Evolutionary conservation across 2,113 vertebrate genomes (phyloP).

Genomic region (Noturus placidus): DNA sequence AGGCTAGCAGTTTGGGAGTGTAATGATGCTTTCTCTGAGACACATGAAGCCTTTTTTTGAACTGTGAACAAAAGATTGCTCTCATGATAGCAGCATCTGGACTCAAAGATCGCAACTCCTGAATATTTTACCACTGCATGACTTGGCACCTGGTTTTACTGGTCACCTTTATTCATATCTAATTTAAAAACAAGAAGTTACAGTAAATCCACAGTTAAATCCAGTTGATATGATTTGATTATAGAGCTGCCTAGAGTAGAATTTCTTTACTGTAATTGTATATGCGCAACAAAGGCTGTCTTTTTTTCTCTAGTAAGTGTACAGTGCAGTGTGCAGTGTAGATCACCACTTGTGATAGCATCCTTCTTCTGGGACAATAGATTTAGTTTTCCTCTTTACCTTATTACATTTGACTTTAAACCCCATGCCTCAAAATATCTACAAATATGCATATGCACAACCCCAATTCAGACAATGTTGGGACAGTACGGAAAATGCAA

Average conservation of each 20-base stretch:
- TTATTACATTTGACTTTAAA: neutral
- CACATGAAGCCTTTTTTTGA: neutral
- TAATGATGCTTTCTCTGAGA: neutral
- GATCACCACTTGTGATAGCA: neutral
- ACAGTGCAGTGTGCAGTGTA: neutral
- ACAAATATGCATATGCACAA: neutral
- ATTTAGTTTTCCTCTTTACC: neutral
- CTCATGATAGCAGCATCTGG: neutral
- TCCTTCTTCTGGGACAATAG: neutral
- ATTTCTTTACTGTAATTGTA: neutral
- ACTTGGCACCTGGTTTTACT: constrained; percentile 5
- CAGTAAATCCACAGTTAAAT: neutral
- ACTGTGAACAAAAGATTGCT: neutral
- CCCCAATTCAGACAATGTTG: too few relatives aligned
- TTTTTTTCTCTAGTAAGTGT: neutral
- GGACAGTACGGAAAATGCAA: too few relatives aligned
- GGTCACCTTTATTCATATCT: neutral
- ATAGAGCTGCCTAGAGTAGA: neutral
- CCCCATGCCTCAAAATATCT: neutral
- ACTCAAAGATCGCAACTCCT: neutral
- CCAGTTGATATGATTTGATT: neutral
- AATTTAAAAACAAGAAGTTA: neutral
- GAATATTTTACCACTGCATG: constrained; percentile 11
- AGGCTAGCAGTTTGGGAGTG: neutral
- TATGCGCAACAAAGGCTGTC: neutral